Base-by-base conservation (phyloP, 2,888 invertebrate species). In the Xestia sexstrigata region DNA sequence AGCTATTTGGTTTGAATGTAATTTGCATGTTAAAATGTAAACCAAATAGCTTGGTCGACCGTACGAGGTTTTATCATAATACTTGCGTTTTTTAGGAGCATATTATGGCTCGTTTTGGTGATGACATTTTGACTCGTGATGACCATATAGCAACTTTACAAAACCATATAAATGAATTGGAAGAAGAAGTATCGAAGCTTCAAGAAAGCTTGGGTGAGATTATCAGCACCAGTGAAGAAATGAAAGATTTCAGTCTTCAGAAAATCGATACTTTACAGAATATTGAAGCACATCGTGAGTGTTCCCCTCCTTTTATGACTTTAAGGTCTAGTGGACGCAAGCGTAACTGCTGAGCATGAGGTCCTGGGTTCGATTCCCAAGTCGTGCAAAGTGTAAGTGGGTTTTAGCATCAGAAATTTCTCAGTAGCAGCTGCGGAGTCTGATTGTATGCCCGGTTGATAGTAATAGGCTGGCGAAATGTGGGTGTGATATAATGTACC, bases 241-340 rank as follows among this genome's bases (percentile, higher is more conserved):
- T 95, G 30, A 92, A 90, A 82, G 91, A 92, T 62, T 89, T 89
- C 45, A 94, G 93, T 70, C 88, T 87, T 45, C 87, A 93, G 70
- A 93, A 92, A 79, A 89, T 95, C n/a, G 91, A 93, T 60, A 92
- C 95, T 3, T 78, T 94, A 39, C 92, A 92, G 81, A 92, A 88
- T 86, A 91, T 96, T 86, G 95, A 96, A 88, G 96, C 96, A 65
- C 95, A 95, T 82, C 95, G 96, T 96, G 93, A 94, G 92, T 90
- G 52, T 74, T 70, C 68, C 52, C 52, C 70, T 15, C 35, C 26
- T 55, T 65, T 65, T 42, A n/a, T 65, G 42, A n/a, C 63, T 65
- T 42, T 65, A 42, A 42, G 1, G n/a, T n/a, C n/a, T n/a, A 7
- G 7, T 15, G 15, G 30, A 8, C 9, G 9, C 30, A 60, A 30